phyloP scores from a whole-genome alignment of 2,797 vertebrate species.

The Rhynchonycteris naso region DNA sequence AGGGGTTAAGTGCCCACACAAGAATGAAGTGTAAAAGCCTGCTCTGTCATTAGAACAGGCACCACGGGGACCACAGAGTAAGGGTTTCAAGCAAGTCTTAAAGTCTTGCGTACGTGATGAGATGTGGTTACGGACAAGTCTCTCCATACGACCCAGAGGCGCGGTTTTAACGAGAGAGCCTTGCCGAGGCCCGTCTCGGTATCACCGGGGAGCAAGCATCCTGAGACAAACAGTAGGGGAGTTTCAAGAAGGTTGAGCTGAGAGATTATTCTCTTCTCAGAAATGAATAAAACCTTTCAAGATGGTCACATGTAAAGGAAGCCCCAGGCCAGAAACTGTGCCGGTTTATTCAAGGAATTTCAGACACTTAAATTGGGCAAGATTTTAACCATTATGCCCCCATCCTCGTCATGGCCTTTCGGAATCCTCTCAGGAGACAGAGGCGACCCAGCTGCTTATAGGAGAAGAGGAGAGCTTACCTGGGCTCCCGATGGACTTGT shows the following conservation, averaged over 20 bases:
- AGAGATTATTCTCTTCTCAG: not conserved
- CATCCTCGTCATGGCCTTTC: not conserved
- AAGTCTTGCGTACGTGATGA: not conserved
- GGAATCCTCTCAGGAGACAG: not conserved
- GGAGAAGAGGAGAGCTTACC: not conserved
- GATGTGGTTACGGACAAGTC: not conserved
- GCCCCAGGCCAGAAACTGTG: not conserved
- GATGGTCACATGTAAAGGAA: not conserved
- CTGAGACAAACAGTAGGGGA: not conserved
- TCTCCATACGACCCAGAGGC: not conserved
- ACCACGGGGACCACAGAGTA: not conserved
- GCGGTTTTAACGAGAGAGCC: not conserved
- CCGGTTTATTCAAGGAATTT: not conserved
- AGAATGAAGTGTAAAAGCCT: not conserved
- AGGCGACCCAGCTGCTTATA: not conserved
- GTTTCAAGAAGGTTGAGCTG: not conserved
- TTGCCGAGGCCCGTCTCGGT: not conserved
- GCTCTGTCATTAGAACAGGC: not conserved
- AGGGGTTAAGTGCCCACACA: not conserved
- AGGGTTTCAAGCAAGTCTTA: not conserved
- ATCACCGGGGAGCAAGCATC: not conserved
- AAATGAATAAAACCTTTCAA: not conserved
- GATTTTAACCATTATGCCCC: not conserved
- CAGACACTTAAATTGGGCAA: not conserved
- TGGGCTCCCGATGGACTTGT: not conserved